These are phyloP conservation scores for Tragopan temminckii DNA, from an alignment of 2,797 vertebrate species.

Conservation along the genomic window DNA sequence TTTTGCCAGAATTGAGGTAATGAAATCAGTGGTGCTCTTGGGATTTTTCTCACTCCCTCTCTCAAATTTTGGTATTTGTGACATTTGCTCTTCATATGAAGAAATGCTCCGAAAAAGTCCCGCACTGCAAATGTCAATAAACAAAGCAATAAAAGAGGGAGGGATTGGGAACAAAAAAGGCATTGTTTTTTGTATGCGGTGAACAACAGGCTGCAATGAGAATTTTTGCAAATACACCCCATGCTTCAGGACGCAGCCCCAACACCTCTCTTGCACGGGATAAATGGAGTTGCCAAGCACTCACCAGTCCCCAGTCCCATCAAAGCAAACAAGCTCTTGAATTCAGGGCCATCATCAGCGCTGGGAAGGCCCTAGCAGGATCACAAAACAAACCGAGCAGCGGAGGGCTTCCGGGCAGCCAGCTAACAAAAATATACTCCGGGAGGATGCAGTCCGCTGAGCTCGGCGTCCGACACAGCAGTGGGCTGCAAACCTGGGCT, in stretches of 20 bases:
- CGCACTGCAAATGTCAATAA: constrained; percentile 81
- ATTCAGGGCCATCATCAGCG: constrained; percentile 84
- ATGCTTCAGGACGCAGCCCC: constrained; percentile 52
- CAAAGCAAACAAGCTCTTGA: constrained; percentile 83
- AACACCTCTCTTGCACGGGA: constrained; percentile 44
- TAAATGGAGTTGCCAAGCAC: constrained; percentile 42
- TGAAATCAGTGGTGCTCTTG: constrained; percentile 48
- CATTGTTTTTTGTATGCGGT: constrained; percentile 77
- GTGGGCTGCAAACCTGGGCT: constrained; percentile 81
- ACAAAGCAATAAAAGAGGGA: constrained; percentile 73
- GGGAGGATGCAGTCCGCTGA: constrained; percentile 85
- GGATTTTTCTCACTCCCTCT: constrained; percentile 23
- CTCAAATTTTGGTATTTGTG: constrained; percentile 76
- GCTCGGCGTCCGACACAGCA: constrained; percentile 82
- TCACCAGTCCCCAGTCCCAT: constrained; percentile 68
- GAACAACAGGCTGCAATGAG: constrained; percentile 64
- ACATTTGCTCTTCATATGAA: constrained; percentile 81
- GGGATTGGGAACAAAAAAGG: constrained; percentile 77
- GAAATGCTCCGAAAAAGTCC: constrained; percentile 79
- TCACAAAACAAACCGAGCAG: constrained; percentile 86
- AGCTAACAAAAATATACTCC: constrained; percentile 89
- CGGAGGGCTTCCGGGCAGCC: constrained; percentile 86
- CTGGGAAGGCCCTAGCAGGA: constrained; percentile 84
- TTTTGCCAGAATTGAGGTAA: constrained; percentile 65
- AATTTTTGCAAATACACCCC: constrained; percentile 81